Evolutionary conservation across 2,113 vertebrate species (phyloP).

Genomic region (Mirounga angustirostris): DNA sequence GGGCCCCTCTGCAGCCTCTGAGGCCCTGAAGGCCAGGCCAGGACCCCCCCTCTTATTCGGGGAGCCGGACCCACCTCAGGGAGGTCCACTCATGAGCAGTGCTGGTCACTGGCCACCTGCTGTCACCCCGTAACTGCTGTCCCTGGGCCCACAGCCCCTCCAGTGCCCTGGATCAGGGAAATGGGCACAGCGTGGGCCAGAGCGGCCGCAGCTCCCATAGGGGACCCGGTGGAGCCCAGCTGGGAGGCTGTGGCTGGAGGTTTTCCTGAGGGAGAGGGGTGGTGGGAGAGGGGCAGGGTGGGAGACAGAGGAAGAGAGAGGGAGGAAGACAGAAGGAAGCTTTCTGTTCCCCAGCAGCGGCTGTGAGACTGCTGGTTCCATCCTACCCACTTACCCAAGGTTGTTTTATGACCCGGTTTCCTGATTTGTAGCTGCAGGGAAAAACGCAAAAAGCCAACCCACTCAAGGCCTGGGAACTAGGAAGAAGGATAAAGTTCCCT

Average conservation of each 20-base stretch:
- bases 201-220: not conserved
- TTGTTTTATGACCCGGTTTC: conserved; percentile 58
- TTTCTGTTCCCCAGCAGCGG: not conserved
- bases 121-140: not conserved
- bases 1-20: not conserved
- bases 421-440: conserved; percentile 36
- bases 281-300: not conserved
- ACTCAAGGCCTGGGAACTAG: not conserved
- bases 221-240: not conserved
- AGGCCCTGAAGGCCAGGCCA: not conserved
- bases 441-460: not conserved
- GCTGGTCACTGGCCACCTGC: not conserved
- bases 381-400: not conserved
- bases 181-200: not conserved
- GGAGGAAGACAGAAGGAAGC: too few species aligned
- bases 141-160: not conserved
- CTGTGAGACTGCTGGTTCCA: not conserved
- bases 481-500: not conserved
- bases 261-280: not conserved
- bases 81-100: not conserved
- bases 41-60: not conserved
- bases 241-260: not conserved
- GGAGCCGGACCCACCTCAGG: not conserved
- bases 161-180: not conserved
- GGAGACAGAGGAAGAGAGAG: not conserved